Base-by-base conservation (phyloP, 35 echinoderm and acorn worm genomes). In the Ophioderma brevispina region DNA sequence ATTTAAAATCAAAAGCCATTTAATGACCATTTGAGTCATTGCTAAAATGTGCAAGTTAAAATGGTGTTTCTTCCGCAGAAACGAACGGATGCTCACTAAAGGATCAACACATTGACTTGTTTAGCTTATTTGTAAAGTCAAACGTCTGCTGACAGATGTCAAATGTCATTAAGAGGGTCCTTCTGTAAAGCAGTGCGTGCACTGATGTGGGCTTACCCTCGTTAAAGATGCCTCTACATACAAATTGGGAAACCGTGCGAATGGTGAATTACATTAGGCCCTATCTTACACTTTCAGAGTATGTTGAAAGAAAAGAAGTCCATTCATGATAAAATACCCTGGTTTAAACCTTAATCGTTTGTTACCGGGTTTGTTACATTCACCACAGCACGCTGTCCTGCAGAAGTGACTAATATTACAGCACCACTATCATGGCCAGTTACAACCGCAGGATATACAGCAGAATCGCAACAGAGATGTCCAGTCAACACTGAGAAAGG, bases 391-490 rank as follows among this genome's bases (percentile, higher is more conserved):
- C 59, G n/a, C 10, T 70, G 59, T 30, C 5, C 59, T 25, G 59
- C 15, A 13, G 59, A 25, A 25, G n/a, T 25, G 23, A 70, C 59
- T 70, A 25, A 3, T 2, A 25, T 15, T 25, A 3, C 5, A 25
- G 1, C 28, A 25, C 10, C 4, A 5, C 19, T 88, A 36, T 34
- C 52, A 1, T 85, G 83, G 83, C 83, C 83, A 21, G 50, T 35
- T 31, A 64, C 83, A 33, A 23, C 35, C 33, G 83, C 52, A 34
- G 83, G 83, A 1, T 32, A n/a, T 64, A 37, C 35, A n/a, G 83
- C 83, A 21, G 83, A 75, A 40, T 85, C 83, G 19, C 18, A 64
- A 1, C 31, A 85, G 34, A 63, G 55, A 85, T 85, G 83, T 37
- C 83, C 31, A 1, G 23, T 85, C 3, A 85, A 37, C 0, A 85